Conservation (phyloP, 1,140 invertebrate genomes). For the Notospermus geniculatus region DNA sequence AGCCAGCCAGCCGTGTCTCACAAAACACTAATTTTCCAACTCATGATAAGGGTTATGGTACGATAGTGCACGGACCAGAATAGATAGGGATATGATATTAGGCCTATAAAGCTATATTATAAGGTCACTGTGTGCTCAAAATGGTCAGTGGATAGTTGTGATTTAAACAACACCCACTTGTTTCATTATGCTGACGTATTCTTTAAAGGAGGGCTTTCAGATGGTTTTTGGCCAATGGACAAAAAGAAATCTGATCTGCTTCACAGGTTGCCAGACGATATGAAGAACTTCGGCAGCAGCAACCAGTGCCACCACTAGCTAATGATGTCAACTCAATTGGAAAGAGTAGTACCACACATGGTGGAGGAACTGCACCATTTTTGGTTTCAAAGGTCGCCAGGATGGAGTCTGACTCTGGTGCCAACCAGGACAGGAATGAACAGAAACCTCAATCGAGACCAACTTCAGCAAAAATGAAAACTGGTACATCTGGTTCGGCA, state of each 20-base stretch:
- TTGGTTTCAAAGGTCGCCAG: neutral
- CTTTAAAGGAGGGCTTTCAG: neutral
- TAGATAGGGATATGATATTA: no score
- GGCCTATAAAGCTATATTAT: no score
- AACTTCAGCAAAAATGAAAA: neutral
- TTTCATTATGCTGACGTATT: neutral
- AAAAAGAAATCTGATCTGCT: neutral
- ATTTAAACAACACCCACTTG: neutral
- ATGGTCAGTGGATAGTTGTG: neutral
- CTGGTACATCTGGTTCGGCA: neutral
- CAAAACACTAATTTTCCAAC: neutral
- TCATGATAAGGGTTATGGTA: neutral
- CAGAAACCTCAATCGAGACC: constrained; percentile 4
- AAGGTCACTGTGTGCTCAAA: no score
- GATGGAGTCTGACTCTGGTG: neutral
- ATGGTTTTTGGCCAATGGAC: neutral
- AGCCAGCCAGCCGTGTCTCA: neutral
- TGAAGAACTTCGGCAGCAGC: constrained; percentile 35
- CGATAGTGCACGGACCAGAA: no score
- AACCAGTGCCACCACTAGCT: no score
- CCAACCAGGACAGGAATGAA: neutral
- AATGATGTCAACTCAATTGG: no score
- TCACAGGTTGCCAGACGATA: constrained; percentile 42
- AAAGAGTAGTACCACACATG: neutral
- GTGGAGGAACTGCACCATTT: neutral